Percentiles rank a stretch among this genome's conserved stretches.
Conservation (phyloP, 2,888 invertebrate species). For the Synergus japonicus region DNA sequence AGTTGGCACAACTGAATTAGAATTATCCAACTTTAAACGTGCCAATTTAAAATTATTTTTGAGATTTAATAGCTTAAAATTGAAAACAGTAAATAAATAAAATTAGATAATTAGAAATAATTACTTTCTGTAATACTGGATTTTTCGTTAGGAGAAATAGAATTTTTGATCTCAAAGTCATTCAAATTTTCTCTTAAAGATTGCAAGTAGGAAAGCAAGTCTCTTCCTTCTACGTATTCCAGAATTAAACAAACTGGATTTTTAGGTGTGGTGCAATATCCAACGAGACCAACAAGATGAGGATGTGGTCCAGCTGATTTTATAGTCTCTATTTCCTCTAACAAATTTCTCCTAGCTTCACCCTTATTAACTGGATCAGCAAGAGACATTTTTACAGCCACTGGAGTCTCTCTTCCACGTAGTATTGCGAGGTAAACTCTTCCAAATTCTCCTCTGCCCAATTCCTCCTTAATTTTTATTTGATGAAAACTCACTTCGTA, state of each 20-base stretch:
- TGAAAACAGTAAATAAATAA: background rate
- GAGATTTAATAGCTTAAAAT: background rate
- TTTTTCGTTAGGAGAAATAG: slow-evolving; percentile 8
- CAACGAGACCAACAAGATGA: slow-evolving; percentile 86
- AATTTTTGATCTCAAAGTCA: background rate
- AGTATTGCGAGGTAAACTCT: slow-evolving; percentile 84
- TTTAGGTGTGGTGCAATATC: slow-evolving; percentile 84
- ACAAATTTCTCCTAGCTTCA: slow-evolving; percentile 81
- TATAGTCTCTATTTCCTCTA: slow-evolving; percentile 87
- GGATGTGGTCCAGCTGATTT: slow-evolving; percentile 87
- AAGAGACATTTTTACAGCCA: slow-evolving; percentile 71
- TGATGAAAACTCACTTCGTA: slow-evolving; percentile 79
- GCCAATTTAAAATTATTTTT: too few species aligned
- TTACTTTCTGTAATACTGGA: slow-evolving; percentile 58
- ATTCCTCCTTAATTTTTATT: slow-evolving; percentile 79
- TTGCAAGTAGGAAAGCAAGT: slow-evolving; percentile 82
- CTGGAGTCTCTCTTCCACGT: slow-evolving; percentile 71
- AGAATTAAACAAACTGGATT: slow-evolving; percentile 86
- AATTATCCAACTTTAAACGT: too few species aligned
- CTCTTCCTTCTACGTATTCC: slow-evolving; percentile 89
- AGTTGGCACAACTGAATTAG: too few species aligned
- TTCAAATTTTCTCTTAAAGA: slow-evolving; percentile 57
- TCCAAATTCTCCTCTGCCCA: slow-evolving; percentile 89
- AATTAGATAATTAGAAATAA: slow-evolving; percentile 24
- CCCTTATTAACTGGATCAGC: slow-evolving; percentile 68